These are phyloP conservation scores for Nibea coibor DNA, from an alignment of 2,113 vertebrate genomes.

Conservation along the genomic window DNA sequence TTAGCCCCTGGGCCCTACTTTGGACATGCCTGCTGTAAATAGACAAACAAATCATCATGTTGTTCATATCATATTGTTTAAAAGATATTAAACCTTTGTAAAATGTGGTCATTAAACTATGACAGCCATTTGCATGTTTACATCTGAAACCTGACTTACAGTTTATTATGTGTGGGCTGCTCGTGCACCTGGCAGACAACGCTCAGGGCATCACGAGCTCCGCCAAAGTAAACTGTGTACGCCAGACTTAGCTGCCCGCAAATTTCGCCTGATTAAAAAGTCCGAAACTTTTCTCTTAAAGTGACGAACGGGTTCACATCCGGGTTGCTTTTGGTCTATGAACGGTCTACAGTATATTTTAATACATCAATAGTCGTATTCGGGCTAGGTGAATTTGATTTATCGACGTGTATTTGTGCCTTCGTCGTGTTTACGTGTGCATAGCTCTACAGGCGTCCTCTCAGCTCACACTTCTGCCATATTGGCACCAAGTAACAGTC, in stretches of 20 bases:
- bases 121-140: background rate
- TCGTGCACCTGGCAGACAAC: rapidly evolving
- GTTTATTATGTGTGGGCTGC: background rate
- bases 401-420: background rate
- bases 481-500: conserved; percentile 60
- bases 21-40: no score
- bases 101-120: background rate
- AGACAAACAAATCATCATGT: no score
- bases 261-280: conserved; percentile 66
- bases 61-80: background rate
- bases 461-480: conserved; percentile 47
- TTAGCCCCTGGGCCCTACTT: no score
- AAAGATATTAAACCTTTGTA: background rate
- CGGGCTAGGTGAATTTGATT: rapidly evolving
- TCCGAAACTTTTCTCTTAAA: conserved; percentile 7
- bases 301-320: rapidly evolving
- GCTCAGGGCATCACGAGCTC: background rate
- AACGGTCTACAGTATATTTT: rapidly evolving
- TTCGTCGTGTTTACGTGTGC: conserved; percentile 52
- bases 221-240: rapidly evolving
- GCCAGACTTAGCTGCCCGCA: conserved; percentile 41
- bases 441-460: conserved; percentile 49
- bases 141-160: background rate
- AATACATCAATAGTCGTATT: rapidly evolving
- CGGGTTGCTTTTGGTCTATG: rapidly evolving